These are phyloP conservation scores for Muscina levida DNA, from an alignment of 2,888 invertebrate genomes.

Conservation along the genomic window DNA sequence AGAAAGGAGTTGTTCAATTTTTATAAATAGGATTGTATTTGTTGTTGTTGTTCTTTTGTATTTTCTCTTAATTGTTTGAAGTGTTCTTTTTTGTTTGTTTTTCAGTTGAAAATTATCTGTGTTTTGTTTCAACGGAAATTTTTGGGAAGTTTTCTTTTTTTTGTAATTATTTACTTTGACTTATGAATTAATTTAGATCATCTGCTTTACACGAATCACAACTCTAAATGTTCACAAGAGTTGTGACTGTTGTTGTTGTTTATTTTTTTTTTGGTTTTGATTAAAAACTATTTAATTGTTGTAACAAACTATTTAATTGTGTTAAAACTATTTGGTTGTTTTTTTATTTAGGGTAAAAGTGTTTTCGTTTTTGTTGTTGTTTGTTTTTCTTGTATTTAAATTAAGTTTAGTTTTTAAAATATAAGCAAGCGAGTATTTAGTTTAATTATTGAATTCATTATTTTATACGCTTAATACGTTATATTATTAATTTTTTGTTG, in stretches of 20 bases:
- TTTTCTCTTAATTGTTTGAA: conserved; percentile 33
- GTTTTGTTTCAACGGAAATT: conserved; percentile 20
- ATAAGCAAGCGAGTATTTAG: conserved; percentile 66
- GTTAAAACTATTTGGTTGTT: conserved; percentile 24
- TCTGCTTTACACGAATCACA: conserved; percentile 64
- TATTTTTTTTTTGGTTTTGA: conserved; percentile 36
- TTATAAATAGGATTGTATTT: conserved; percentile 30
- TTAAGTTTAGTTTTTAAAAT: conserved; percentile 41
- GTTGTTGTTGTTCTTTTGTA: conserved; percentile 46
- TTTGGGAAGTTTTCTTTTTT: conserved; percentile 16
- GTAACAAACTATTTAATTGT: conserved; percentile 41
- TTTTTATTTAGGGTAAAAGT: conserved; percentile 19
- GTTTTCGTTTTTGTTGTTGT: conserved; percentile 31
- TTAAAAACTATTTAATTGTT: conserved; percentile 53
- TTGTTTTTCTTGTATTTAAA: conserved; percentile 15
- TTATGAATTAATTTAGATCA: conserved; percentile 66
- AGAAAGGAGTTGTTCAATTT: neutral
- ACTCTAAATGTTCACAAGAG: conserved; percentile 53
- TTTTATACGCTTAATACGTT: conserved; percentile 32
- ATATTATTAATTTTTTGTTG: conserved; percentile 26
- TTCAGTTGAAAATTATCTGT: neutral
- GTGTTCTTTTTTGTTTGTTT: neutral
- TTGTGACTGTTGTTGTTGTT: conserved; percentile 48
- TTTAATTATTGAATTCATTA: conserved; percentile 65
- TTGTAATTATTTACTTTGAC: conserved; percentile 57